Evolutionary conservation across 92 coral and sea anemone species (phyloP).

Genomic region (Bergia sp.): DNA sequence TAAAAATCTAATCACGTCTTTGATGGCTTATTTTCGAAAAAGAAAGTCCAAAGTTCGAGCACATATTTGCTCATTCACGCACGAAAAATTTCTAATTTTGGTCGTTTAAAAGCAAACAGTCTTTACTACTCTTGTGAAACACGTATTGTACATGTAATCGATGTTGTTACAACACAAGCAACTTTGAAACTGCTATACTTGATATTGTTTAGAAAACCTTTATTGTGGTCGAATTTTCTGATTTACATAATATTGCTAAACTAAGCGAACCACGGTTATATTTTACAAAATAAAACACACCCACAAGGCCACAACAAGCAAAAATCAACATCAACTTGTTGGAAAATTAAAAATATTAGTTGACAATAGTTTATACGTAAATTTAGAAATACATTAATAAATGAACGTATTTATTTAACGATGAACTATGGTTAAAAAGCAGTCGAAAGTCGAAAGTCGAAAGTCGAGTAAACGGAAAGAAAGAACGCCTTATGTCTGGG

Average conservation of each 20-base stretch:
- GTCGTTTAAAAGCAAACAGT: background rate
- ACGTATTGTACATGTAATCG: too few relatives aligned
- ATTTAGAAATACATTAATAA: too few relatives aligned
- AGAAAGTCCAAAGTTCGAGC: background rate
- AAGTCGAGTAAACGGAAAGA: background rate
- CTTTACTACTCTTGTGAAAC: background rate
- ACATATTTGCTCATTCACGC: background rate
- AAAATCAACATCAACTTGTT: background rate
- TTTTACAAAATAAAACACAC: too few relatives aligned
- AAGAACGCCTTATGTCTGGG: background rate
- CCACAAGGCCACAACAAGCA: too few relatives aligned
- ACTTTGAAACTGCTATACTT: too few relatives aligned
- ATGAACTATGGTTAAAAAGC: too few relatives aligned
- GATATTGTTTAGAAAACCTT: too few relatives aligned
- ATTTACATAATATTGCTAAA: too few relatives aligned
- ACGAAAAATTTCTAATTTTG: background rate
- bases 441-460: too few relatives aligned
- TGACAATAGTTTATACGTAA: background rate
- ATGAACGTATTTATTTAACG: background rate
- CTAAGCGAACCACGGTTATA: too few relatives aligned
- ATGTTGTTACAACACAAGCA: too few relatives aligned
- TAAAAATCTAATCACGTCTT: background rate
- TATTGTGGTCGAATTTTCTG: too few relatives aligned
- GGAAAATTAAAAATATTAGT: background rate
- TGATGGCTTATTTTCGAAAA: background rate